These are phyloP conservation scores for Nesogale talazaci DNA, from an alignment of 2,113 vertebrate species.

Conservation along the genomic window DNA sequence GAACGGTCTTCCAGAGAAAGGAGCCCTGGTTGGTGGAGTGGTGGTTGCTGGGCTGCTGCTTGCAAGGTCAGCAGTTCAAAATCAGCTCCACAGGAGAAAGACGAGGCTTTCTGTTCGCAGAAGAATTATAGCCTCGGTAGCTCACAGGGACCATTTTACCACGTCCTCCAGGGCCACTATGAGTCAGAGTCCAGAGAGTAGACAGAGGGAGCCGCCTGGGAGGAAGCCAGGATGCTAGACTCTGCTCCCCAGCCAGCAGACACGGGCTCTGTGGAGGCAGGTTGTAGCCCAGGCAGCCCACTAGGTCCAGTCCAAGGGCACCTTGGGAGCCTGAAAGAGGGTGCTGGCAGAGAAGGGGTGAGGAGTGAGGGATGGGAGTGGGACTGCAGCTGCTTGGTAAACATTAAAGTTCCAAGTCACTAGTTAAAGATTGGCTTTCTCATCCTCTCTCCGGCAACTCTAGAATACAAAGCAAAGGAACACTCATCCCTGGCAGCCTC, in stretches of 20 bases:
- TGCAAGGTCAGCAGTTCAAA: too few relatives aligned
- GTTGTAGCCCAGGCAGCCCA: not conserved
- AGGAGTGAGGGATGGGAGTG: slow-evolving; percentile 76
- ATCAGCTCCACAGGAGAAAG: too few relatives aligned
- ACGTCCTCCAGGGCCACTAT: too few relatives aligned
- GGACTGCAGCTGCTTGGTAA: slow-evolving; percentile 88
- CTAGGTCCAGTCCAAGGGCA: slow-evolving; percentile 59
- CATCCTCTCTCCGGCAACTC: slow-evolving; percentile 74
- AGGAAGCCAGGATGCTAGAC: not conserved
- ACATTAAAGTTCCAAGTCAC: slow-evolving; percentile 88
- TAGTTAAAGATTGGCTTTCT: slow-evolving; percentile 86
- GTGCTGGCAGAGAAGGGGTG: not conserved
- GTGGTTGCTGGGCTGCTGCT: too few relatives aligned
- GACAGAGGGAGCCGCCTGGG: not conserved
- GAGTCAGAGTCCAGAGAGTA: too few relatives aligned
- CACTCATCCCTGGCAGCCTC: slow-evolving; percentile 33
- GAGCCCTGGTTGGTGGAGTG: too few relatives aligned
- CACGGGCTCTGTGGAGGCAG: slow-evolving; percentile 20
- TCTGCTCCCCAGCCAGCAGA: slow-evolving; percentile 45
- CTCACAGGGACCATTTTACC: too few relatives aligned
- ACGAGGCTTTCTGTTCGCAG: too few relatives aligned
- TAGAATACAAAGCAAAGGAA: slow-evolving; percentile 82
- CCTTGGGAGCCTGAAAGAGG: not conserved
- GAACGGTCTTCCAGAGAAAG: slow-evolving; percentile 80
- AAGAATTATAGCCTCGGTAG: too few relatives aligned